A percentile compares a stretch with the other conserved stretches of the same genome.
These are phyloP conservation scores for Eupeodes corollae DNA, from an alignment of 1,140 invertebrate genomes.

Conservation along the genomic window DNA sequence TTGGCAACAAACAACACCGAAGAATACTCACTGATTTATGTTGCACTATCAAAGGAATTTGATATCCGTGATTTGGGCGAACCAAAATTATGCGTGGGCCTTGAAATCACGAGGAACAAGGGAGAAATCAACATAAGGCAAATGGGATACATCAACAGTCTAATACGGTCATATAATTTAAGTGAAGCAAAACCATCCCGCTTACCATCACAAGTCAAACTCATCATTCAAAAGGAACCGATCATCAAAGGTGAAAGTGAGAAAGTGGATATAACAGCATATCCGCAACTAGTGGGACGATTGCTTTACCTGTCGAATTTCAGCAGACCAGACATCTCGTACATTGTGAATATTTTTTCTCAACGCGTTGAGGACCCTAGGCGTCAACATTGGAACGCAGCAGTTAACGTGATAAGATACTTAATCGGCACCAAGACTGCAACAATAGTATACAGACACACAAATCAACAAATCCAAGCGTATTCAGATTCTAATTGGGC, in stretches of 20 bases:
- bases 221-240: conserved; percentile 11
- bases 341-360: conserved; percentile 24
- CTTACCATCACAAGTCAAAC: conserved; percentile 11
- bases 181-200: conserved; percentile 10
- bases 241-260: not conserved
- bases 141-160: conserved; percentile 25
- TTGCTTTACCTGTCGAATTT: conserved; percentile 28
- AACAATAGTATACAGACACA: conserved; percentile 4
- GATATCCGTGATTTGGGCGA: conserved; percentile 17
- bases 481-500: conserved; percentile 13
- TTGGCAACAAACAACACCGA: conserved; percentile 7
- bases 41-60: conserved; percentile 13
- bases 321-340: conserved; percentile 36
- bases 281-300: conserved; percentile 27
- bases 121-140: conserved; percentile 23
- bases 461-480: conserved; percentile 9
- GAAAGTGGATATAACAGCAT: conserved; percentile 7
- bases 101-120: conserved; percentile 17
- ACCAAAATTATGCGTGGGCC: conserved; percentile 20
- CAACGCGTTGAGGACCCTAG: conserved; percentile 15
- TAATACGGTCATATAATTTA: conserved; percentile 18
- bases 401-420: conserved; percentile 34
- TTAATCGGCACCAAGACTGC: conserved; percentile 21
- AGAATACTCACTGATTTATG: conserved; percentile 10
- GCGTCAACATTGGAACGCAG: conserved; percentile 22